Evolutionary conservation across 2,888 invertebrate genomes (phyloP), one percentile per base, ranked within the genome.

Genomic region (Agriotes lineatus): DNA sequence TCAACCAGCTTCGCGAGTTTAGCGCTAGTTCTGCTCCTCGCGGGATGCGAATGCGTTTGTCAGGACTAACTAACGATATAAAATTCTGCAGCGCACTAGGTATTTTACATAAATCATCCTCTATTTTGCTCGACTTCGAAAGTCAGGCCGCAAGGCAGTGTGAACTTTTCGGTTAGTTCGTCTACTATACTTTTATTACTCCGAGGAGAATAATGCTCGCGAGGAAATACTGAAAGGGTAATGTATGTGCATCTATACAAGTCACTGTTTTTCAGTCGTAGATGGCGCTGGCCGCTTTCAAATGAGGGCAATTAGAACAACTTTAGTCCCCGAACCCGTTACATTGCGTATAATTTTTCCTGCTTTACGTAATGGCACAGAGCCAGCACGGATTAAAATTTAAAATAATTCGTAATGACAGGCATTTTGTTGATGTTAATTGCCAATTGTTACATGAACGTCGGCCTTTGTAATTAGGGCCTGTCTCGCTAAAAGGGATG

Each of bases 31-130:
- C 37, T 42, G 39, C 42, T 7, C 42, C 42, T 37, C 19, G 12
- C 18, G 22, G 42, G 19, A 33, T 56, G 37, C 37, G 37, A 56
- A 35, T 56, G 35, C 37, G 56, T 37, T 56, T 37, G 56, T 37
- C 56, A 56, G 56, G 48, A 48, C 20, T 18, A 45, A 45, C 45
- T 48, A 48, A 48, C 48, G 48, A 48, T 48, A 48, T 48, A 48
- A 48, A 48, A 48, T 48, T 48, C 22, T 48, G 48, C 52, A 52
- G 52, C 50, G 50, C 25, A 16, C 48, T 25, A 22, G 19, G 48
- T 48, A 48, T 48, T 48, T 48, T 48, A 48, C 48, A 48, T 48
- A 48, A 48, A 48, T 48, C 48, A 48, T 12, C 10, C n/a, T 22
- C 22, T 48, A 22, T 48, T 48, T 48, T 48, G 48, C 48, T 48